These are phyloP conservation scores for Caenorhabditis afra DNA, from an alignment of 2,888 invertebrate species.

Conservation along the genomic window DNA sequence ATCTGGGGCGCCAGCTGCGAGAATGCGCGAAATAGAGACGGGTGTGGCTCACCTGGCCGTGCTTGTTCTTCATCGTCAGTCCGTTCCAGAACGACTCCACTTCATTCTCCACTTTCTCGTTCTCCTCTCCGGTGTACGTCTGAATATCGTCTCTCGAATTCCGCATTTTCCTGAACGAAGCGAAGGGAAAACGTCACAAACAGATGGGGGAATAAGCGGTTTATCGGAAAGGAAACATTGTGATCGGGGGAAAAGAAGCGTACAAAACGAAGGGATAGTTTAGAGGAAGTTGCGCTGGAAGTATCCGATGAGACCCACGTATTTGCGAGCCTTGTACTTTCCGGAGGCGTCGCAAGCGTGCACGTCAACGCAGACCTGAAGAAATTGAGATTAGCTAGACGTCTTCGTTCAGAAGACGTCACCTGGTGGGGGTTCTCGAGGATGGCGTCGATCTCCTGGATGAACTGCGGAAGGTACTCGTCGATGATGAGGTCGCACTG, in stretches of 20 bases:
- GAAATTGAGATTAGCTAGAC: background rate
- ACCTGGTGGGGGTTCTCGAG: conserved; percentile 72
- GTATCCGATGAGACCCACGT: conserved; percentile 59
- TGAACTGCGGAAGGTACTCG: conserved; percentile 78
- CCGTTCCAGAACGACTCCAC: conserved; percentile 51
- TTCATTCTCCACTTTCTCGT: conserved; percentile 28
- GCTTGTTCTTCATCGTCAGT: conserved; percentile 34
- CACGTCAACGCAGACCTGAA: conserved; percentile 59
- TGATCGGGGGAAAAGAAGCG: conserved; percentile 1
- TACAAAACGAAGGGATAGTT: conserved; percentile 17
- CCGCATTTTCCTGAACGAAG: background rate
- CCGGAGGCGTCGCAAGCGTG: conserved; percentile 38
- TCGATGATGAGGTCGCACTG: conserved; percentile 78
- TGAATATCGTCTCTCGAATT: conserved; percentile 5
- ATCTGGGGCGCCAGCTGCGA: conserved; percentile 1
- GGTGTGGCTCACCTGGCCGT: conserved; percentile 41
- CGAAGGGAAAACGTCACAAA: conserved; percentile 9
- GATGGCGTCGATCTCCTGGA: conserved; percentile 75
- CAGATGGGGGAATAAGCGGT: conserved; percentile 17
- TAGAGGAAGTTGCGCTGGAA: conserved; percentile 53
- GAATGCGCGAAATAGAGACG: conserved; percentile 2
- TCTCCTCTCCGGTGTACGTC: conserved; percentile 20
- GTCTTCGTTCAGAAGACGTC: background rate
- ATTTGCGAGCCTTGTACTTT: conserved; percentile 39
- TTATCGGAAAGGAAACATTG: conserved; percentile 10